Percentiles rank a stretch among this genome's conserved stretches.
phyloP scores from a whole-genome alignment of 2,888 invertebrate genomes.

The Hirtodrosophila cameraria region DNA sequence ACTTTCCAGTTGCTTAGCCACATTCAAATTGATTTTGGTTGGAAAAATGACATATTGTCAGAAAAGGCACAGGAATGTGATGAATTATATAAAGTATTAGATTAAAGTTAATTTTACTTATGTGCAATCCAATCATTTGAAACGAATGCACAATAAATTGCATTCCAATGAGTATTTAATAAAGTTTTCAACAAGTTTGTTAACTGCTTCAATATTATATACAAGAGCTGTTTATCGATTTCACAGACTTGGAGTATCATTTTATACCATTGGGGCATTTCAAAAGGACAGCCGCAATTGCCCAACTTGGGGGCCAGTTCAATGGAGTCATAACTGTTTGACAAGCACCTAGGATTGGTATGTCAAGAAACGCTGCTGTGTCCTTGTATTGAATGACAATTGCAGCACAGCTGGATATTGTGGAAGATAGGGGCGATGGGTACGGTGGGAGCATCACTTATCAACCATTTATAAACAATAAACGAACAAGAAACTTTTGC shows the following conservation, averaged over 20 bases:
- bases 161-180: conserved; percentile 9
- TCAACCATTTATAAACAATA: conserved; percentile 78
- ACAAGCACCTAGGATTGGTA: conserved; percentile 47
- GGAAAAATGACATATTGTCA: no score
- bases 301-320: conserved; percentile 7
- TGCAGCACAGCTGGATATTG: no score
- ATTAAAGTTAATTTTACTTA: no score
- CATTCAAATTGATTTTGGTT: no score
- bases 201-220: conserved; percentile 38
- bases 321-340: conserved; percentile 47
- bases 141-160: conserved; percentile 32
- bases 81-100: no score
- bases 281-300: conserved; percentile 1
- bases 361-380: neutral
- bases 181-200: conserved; percentile 31
- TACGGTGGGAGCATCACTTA: conserved; percentile 59
- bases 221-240: conserved; percentile 48
- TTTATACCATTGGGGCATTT: conserved; percentile 10
- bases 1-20: no score
- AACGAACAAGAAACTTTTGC: conserved; percentile 76
- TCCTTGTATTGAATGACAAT: neutral
- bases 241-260: conserved; percentile 29
- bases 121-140: no score
- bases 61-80: no score
- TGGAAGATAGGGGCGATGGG: conserved; percentile 1